phyloP scores from a whole-genome alignment of 2,888 invertebrate species.

The Platynereis dumerilii region DNA sequence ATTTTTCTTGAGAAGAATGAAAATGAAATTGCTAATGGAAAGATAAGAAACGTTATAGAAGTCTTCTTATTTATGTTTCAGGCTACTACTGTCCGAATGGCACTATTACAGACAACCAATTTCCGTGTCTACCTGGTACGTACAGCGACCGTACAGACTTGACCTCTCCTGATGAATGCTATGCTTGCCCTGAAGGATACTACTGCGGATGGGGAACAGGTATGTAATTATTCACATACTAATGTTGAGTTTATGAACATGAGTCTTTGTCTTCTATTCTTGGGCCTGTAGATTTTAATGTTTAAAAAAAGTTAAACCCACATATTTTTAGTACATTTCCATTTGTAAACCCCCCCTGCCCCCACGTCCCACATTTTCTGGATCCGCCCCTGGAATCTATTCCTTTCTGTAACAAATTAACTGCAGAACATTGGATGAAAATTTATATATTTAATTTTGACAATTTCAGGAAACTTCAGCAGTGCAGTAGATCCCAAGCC shows the following conservation, averaged over 20 bases:
- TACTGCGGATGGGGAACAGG: slow-evolving; percentile 54
- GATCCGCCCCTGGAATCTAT: too few species aligned
- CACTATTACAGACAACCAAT: slow-evolving; percentile 50
- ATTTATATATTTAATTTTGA: too few species aligned
- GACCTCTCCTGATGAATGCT: slow-evolving; percentile 54
- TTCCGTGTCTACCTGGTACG: slow-evolving; percentile 56
- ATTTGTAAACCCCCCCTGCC: too few species aligned
- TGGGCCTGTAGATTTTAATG: neutral
- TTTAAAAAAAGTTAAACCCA: neutral
- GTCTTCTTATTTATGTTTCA: slow-evolving; percentile 26
- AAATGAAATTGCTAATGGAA: too few species aligned
- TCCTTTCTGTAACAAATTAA: too few species aligned
- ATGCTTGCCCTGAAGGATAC: slow-evolving; percentile 52
- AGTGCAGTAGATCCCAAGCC: slow-evolving; percentile 29
- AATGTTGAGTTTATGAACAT: neutral
- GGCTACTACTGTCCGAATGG: slow-evolving; percentile 59
- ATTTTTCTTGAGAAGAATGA: too few species aligned
- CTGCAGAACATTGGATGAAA: too few species aligned
- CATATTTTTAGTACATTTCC: too few species aligned
- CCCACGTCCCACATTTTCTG: too few species aligned
- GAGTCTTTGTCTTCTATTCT: neutral
- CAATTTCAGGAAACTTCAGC: slow-evolving; percentile 30
- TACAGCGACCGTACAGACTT: slow-evolving; percentile 49
- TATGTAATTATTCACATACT: slow-evolving; percentile 27
- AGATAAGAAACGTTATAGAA: too few species aligned